phyloP scores from a whole-genome alignment of 2,113 vertebrate genomes.

The Choloepus hoffmanni region DNA sequence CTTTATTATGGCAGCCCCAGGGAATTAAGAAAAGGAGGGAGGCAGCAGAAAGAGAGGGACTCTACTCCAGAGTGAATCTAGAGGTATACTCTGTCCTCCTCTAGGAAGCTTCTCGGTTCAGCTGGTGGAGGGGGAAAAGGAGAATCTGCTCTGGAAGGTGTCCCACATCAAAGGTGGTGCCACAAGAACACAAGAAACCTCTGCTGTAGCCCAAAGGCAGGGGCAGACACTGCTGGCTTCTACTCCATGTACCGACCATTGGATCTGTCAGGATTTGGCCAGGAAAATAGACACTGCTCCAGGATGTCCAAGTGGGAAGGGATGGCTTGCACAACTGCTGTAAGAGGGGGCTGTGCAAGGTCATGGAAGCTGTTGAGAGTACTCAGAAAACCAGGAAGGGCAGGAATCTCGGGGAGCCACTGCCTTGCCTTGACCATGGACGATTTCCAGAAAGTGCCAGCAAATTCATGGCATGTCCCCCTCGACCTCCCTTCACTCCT shows the following conservation, averaged over 20 bases:
- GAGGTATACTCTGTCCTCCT: background rate
- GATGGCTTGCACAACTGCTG: background rate
- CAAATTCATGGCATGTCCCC: background rate
- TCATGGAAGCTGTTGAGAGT: background rate
- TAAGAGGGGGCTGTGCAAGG: background rate
- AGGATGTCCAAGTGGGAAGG: background rate
- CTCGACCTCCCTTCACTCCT: background rate
- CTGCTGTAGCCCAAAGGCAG: background rate
- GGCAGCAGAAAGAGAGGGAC: background rate
- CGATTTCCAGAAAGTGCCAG: background rate
- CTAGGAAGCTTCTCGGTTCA: background rate
- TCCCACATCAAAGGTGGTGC: accelerated
- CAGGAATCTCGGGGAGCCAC: background rate
- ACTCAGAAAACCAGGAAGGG: background rate
- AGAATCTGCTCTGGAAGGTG: background rate
- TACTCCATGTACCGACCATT: background rate
- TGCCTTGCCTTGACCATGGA: background rate
- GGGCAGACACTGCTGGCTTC: background rate
- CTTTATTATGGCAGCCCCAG: too few species aligned
- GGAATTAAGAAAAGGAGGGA: too few species aligned
- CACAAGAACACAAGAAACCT: background rate
- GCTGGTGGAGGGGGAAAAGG: background rate
- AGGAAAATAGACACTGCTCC: background rate
- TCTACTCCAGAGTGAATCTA: too few species aligned
- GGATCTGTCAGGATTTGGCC: background rate